A percentile compares a stretch with the other conserved stretches of the same genome.
These are phyloP conservation scores for Karalla daura DNA, from an alignment of 2,797 vertebrate genomes.

Conservation along the genomic window DNA sequence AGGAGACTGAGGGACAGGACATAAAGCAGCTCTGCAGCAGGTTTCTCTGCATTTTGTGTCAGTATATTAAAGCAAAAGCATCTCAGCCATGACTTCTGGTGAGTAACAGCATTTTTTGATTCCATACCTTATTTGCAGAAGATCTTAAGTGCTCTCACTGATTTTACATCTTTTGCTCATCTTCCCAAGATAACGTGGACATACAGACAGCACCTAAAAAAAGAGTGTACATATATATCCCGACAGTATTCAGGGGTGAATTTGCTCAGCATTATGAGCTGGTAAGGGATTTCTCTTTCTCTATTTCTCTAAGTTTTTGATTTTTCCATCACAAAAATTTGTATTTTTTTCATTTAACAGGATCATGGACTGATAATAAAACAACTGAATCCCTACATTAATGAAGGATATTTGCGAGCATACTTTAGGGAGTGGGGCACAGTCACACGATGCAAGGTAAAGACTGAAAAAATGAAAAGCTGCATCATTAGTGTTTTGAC, in stretches of 20 bases:
- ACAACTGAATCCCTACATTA: slow-evolving; percentile 59
- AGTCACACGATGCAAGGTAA: slow-evolving; percentile 65
- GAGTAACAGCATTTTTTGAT: slow-evolving; percentile 17
- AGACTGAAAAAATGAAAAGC: slow-evolving; percentile 2
- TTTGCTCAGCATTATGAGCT: slow-evolving; percentile 49
- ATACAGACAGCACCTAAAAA: not conserved
- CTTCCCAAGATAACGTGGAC: slow-evolving; percentile 26
- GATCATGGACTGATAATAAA: slow-evolving; percentile 70
- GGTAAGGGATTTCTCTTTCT: slow-evolving; percentile 41
- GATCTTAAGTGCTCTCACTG: not conserved
- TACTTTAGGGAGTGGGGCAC: slow-evolving; percentile 73
- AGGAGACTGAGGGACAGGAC: not conserved
- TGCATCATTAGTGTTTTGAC: no score
- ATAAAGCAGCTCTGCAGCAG: not conserved
- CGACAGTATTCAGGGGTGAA: slow-evolving; percentile 37
- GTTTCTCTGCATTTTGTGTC: not conserved
- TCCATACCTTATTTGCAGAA: not conserved
- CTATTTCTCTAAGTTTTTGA: not conserved
- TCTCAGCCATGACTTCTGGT: slow-evolving; percentile 21
- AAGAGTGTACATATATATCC: slow-evolving; percentile 53
- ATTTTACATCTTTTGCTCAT: not conserved
- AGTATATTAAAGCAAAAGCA: not conserved
- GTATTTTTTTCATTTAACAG: slow-evolving; percentile 37
- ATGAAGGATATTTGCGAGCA: slow-evolving; percentile 48
- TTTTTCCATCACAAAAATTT: not conserved